Evolutionary conservation across 2,113 vertebrate species (phyloP).

Genomic region (Datnioides undecimradiatus): DNA sequence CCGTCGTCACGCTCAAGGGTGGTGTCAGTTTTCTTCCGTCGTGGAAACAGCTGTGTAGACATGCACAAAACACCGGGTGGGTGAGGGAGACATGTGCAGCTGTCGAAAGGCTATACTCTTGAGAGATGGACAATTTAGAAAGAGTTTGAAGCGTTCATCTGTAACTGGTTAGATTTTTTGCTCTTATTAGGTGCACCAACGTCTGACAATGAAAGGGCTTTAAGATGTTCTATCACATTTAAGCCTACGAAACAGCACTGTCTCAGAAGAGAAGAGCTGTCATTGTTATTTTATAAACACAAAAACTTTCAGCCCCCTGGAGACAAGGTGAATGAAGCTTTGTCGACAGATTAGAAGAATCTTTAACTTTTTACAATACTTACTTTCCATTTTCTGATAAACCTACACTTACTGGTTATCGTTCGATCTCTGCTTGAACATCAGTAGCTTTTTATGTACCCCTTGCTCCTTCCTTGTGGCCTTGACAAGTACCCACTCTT

Average conservation of each 20-base stretch:
- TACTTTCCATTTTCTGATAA: not conserved
- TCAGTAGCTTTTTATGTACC: slow-evolving; percentile 22
- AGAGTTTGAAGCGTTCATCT: slow-evolving; percentile 6
- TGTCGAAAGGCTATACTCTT: slow-evolving; percentile 56
- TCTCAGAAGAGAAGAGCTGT: not conserved
- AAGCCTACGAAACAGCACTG: not conserved
- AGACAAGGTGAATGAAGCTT: not conserved
- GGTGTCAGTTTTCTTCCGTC: slow-evolving; percentile 78
- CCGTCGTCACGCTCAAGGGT: slow-evolving; percentile 59
- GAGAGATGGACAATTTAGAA: slow-evolving; percentile 33
- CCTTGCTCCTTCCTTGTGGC: not conserved
- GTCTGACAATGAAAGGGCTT: not conserved
- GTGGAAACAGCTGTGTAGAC: slow-evolving; percentile 81
- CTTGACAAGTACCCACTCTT: slow-evolving; percentile 4
- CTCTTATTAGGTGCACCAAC: not conserved
- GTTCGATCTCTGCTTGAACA: not conserved
- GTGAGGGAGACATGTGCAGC: slow-evolving; percentile 64
- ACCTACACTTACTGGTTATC: not conserved
- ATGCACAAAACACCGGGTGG: slow-evolving; percentile 46
- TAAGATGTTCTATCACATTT: slow-evolving; percentile 3
- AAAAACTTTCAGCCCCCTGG: not conserved
- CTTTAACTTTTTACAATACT: not conserved
- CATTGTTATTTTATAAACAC: slow-evolving; percentile 3
- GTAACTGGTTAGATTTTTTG: slow-evolving; percentile 2
- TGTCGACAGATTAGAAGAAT: not conserved